These are phyloP conservation scores for Syncerus caffer DNA, from an alignment of 2,797 vertebrate species.

Conservation along the genomic window DNA sequence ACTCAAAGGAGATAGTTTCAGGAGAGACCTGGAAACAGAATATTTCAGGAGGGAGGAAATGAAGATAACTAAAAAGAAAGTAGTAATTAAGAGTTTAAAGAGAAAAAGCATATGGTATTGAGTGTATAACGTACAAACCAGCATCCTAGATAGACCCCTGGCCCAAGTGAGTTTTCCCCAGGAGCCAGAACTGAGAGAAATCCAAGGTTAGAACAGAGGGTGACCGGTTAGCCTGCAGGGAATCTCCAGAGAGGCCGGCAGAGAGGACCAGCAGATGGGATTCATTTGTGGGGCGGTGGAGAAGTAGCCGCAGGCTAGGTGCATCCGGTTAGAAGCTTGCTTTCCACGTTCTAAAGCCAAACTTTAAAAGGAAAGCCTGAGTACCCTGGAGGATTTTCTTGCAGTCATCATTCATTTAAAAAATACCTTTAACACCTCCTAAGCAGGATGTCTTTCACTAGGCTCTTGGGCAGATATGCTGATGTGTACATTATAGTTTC, in stretches of 20 bases:
- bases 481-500: not conserved
- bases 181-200: not conserved
- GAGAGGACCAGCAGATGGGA: conserved; percentile 60
- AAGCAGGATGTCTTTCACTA: not conserved
- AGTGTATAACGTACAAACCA: conserved; percentile 9
- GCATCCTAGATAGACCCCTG: not conserved
- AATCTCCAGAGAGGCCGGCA: not conserved
- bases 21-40: conserved; percentile 16
- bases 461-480: not conserved
- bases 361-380: conserved; percentile 23
- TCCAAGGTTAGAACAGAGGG: conserved; percentile 18
- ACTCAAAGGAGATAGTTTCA: conserved; percentile 48
- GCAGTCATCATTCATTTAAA: conserved; percentile 54
- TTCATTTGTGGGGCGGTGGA: conserved; percentile 15
- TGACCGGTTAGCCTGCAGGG: conserved; percentile 45
- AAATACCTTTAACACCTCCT: conserved; percentile 36
- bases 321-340: not conserved
- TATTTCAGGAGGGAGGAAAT: conserved; percentile 52
- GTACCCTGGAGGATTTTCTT: conserved; percentile 18
- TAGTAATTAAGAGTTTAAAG: conserved; percentile 53
- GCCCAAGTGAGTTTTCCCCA: not conserved
- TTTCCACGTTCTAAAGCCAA: not conserved
- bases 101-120: conserved; percentile 58
- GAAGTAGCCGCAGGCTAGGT: not conserved
- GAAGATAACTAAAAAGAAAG: conserved; percentile 41